Conservation (phyloP, 2,797 vertebrate species). For the Fistularia commersonii region DNA sequence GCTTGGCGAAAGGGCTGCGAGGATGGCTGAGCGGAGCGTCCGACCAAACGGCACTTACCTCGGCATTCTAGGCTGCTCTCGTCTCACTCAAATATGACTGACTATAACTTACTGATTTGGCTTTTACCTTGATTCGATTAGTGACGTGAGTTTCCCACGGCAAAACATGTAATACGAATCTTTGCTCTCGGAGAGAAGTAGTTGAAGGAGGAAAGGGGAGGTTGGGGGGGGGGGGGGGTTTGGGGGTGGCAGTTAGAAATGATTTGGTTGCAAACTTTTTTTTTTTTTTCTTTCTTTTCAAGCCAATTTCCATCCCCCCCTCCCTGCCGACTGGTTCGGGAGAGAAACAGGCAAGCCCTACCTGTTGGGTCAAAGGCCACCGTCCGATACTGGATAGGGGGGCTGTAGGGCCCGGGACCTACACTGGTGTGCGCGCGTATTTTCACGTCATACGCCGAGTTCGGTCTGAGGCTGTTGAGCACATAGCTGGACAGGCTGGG, state of each 20-base stretch:
- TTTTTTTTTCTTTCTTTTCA: too few relatives aligned
- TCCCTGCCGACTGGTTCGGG: slow-evolving; percentile 52
- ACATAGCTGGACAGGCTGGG: slow-evolving; percentile 84
- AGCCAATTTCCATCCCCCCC: slow-evolving; percentile 57
- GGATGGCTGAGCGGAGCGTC: slow-evolving; percentile 64
- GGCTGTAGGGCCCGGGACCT: slow-evolving; percentile 98
- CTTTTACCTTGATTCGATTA: slow-evolving; percentile 76
- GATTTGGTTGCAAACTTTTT: slow-evolving; percentile 47
- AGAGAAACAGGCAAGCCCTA: slow-evolving; percentile 87
- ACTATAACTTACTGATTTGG: slow-evolving; percentile 77
- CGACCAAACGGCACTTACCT: slow-evolving; percentile 80
- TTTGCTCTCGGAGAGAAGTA: slow-evolving; percentile 64
- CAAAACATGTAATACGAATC: slow-evolving; percentile 57
- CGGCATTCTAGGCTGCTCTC: slow-evolving; percentile 55
- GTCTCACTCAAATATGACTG: slow-evolving; percentile 75
- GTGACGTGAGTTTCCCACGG: slow-evolving; percentile 73
- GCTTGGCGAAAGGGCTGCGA: slow-evolving; percentile 63
- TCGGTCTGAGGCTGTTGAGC: slow-evolving; percentile 91
- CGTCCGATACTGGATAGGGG: slow-evolving; percentile 94
- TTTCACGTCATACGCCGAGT: slow-evolving; percentile 94
- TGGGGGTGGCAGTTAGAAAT: slow-evolving; percentile 37
- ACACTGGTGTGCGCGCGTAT: slow-evolving; percentile 97
- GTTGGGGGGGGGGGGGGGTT: slow-evolving; percentile 44
- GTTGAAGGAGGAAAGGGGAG: slow-evolving; percentile 63
- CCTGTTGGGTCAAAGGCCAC: slow-evolving; percentile 89